These are phyloP conservation scores for Cephus spinipes DNA, from an alignment of 2,888 invertebrate species.

Conservation along the genomic window DNA sequence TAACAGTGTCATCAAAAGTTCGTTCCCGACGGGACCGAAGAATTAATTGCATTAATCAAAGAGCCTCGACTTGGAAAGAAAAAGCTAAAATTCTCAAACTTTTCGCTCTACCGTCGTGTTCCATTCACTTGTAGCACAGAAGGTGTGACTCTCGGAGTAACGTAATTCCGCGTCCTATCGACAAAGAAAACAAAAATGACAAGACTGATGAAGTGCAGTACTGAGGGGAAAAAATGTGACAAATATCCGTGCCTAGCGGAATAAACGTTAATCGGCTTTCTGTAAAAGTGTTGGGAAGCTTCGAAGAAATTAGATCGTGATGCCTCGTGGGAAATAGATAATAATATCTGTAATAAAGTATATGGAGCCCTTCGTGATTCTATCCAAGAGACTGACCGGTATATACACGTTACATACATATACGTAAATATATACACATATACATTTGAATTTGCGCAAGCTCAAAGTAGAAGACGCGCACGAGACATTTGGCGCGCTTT, in stretches of 20 bases:
- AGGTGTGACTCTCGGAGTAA: no score
- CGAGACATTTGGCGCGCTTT: neutral
- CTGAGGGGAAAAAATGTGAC: neutral
- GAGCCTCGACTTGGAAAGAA: neutral
- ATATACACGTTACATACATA: slow-evolving; percentile 1
- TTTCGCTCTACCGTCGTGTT: neutral
- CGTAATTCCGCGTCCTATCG: no score
- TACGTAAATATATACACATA: neutral
- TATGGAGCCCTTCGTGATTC: neutral
- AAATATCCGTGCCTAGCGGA: neutral
- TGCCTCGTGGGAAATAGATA: neutral
- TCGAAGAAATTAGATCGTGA: neutral
- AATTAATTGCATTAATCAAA: neutral
- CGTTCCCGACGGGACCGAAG: neutral
- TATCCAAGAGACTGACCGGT: slow-evolving; percentile 19
- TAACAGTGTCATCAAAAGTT: neutral
- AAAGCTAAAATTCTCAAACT: neutral
- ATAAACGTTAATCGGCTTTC: neutral
- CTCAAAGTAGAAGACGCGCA: neutral
- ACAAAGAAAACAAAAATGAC: no score
- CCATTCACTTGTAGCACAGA: neutral
- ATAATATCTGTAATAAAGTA: neutral
- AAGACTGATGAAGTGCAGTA: neutral
- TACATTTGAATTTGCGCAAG: neutral
- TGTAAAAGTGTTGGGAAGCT: neutral